phyloP scores from a whole-genome alignment of 2,113 vertebrate genomes.

The Baryphthengus martii region DNA sequence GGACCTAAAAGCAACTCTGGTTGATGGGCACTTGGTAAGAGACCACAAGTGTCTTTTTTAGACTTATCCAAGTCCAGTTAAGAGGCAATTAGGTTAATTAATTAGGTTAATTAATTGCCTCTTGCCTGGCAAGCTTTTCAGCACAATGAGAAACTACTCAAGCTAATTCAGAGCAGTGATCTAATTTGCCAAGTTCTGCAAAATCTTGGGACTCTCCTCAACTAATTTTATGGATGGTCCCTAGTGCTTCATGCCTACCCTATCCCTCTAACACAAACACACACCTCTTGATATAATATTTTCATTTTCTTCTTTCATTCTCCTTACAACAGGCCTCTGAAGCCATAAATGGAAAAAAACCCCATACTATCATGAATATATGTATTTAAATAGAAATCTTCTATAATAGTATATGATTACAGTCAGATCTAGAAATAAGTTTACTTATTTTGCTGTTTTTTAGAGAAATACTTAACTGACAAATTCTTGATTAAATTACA shows the following conservation, averaged over 20 bases:
- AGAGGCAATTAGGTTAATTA: conserved; percentile 17
- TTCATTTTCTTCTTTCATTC: background rate
- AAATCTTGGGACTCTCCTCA: background rate
- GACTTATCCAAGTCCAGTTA: background rate
- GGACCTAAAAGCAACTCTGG: background rate
- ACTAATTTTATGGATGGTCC: background rate
- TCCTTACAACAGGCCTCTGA: background rate
- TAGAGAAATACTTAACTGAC: background rate
- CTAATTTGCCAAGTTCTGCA: background rate
- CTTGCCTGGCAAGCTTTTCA: background rate
- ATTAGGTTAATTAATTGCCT: conserved; percentile 11
- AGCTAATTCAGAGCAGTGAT: background rate
- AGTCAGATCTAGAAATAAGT: background rate
- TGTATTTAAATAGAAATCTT: background rate
- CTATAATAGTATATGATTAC: background rate
- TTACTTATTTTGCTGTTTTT: background rate
- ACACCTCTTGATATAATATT: background rate
- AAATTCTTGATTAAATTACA: background rate
- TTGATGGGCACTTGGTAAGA: background rate
- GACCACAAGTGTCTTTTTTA: conserved; percentile 5
- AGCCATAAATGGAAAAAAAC: background rate
- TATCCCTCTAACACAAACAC: background rate
- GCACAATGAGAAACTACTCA: background rate
- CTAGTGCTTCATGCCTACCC: background rate
- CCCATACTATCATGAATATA: background rate